A percentile compares a stretch with the other conserved stretches of the same genome.
Conservation (phyloP, 2,113 vertebrate genomes). For the Fregata magnificens region DNA sequence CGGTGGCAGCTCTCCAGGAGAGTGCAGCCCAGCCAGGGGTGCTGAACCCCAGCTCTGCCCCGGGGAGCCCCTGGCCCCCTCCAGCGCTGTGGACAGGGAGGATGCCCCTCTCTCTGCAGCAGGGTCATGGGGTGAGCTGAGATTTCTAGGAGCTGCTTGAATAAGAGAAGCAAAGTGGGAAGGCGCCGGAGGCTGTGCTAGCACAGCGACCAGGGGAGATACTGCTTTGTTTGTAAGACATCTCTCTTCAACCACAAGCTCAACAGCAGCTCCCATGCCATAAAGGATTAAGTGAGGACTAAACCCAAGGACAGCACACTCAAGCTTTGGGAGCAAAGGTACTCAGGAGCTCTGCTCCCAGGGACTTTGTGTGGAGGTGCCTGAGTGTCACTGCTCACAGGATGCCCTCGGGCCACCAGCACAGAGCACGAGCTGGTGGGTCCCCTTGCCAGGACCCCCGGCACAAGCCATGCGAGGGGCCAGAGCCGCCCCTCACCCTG, state of each 20-base stretch:
- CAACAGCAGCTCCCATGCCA: neutral
- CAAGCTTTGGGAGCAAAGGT: neutral
- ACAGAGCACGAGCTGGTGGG: rapidly evolving
- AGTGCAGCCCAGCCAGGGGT: neutral
- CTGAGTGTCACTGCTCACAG: neutral
- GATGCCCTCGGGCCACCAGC: neutral
- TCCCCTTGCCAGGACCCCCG: neutral
- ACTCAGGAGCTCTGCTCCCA: rapidly evolving
- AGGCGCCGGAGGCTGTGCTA: rapidly evolving
- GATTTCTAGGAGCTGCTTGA: neutral
- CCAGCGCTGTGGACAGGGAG: neutral
- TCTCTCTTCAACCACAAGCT: neutral
- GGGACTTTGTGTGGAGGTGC: neutral
- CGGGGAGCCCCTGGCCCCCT: neutral
- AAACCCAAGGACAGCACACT: neutral
- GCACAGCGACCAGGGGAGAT: neutral
- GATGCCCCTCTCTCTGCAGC: neutral
- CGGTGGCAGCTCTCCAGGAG: neutral
- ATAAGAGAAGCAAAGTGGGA: neutral
- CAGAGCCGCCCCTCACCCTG: neutral
- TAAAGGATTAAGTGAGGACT: neutral
- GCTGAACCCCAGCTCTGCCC: neutral
- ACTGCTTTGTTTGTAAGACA: neutral
- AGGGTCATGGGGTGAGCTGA: rapidly evolving
- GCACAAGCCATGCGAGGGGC: neutral